Conservation (phyloP, 1,140 invertebrate species). For the Pogonognathellus flavescens region DNA sequence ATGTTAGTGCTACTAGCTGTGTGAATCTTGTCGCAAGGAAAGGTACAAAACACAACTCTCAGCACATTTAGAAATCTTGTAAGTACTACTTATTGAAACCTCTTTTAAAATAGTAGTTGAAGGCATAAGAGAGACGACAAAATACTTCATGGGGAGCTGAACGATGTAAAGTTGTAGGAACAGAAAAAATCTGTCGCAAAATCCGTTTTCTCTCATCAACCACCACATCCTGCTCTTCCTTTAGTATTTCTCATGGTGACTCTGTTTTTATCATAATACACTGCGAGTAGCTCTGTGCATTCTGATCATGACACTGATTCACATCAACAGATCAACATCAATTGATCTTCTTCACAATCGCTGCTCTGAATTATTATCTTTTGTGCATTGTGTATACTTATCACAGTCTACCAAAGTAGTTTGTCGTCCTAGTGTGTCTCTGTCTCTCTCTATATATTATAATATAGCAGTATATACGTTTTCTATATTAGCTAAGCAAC, state of each 20-base stretch:
- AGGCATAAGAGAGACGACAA: too few species aligned
- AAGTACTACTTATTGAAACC: neutral
- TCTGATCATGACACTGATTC: conserved; percentile 25
- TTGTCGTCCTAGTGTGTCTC: too few species aligned
- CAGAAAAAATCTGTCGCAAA: conserved; percentile 19
- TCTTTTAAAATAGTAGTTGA: too few species aligned
- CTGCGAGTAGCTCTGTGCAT: neutral
- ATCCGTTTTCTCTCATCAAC: neutral
- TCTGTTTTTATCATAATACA: neutral
- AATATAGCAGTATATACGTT: too few species aligned
- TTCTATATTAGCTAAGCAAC: too few species aligned
- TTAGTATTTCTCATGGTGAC: neutral
- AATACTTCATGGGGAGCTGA: too few species aligned
- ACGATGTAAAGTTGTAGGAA: too few species aligned
- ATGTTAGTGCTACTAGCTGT: too few species aligned
- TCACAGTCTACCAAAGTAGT: too few species aligned
- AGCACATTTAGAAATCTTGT: neutral
- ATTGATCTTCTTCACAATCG: neutral
- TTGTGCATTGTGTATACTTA: too few species aligned
- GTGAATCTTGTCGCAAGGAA: too few species aligned
- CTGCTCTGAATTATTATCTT: neutral
- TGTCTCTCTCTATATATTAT: too few species aligned
- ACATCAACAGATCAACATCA: conserved; percentile 20
- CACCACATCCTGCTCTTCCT: conserved; percentile 18
- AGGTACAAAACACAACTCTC: neutral